Evolutionary conservation across 2,113 vertebrate genomes (phyloP), one percentile per base, ranked within the genome.

Genomic region (Ploceus nigricollis): DNA sequence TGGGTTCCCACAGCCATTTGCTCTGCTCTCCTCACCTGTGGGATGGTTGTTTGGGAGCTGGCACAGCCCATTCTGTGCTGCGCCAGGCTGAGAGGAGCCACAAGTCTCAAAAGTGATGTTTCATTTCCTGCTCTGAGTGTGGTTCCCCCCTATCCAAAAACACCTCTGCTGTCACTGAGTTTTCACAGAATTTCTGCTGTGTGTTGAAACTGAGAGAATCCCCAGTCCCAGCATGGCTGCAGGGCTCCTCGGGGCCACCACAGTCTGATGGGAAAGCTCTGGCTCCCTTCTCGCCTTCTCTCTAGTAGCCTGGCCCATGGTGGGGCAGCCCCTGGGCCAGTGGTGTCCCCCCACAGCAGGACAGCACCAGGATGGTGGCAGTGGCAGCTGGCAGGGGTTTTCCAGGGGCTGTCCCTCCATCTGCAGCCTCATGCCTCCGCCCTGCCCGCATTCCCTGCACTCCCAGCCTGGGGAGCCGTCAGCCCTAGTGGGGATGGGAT

Each of bases 381-480:
- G 63, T 5, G 12, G 10, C 40, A 31, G 27, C 0, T 2, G 42
- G 58, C 1, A 9, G 35, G 35, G 22, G 6, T 45, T 47, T 87
- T 42, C 53, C 5, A 2, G 19, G 35, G 57, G 37, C 50, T 56
- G 78, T 12, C 47, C 23, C 42, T 91, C 37, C 9, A 4, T n/a
- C 10, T 1, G 3, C 20, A n/a, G 56, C 31, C 2, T 1, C n/a
- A 13, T 1, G 2, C 23, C 48, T 56, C 68, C 5, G 2, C 25
- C 21, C n/a, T 1, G 3, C 7, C 1, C 1, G 19, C 3, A 0
- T 33, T 47, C 16, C 33, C 53, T 3, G 1, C 28, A 4, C 44
- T 25, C 0, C 5, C 44, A 11, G 6, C 2, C 22, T 3, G 17
- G 56, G 54, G 37, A 30, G 3, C 20, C 0, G 1, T n/a, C 88